These are phyloP conservation scores for Muscicapa comitata DNA, from an alignment of 2,797 vertebrate species.

Conservation along the genomic window DNA sequence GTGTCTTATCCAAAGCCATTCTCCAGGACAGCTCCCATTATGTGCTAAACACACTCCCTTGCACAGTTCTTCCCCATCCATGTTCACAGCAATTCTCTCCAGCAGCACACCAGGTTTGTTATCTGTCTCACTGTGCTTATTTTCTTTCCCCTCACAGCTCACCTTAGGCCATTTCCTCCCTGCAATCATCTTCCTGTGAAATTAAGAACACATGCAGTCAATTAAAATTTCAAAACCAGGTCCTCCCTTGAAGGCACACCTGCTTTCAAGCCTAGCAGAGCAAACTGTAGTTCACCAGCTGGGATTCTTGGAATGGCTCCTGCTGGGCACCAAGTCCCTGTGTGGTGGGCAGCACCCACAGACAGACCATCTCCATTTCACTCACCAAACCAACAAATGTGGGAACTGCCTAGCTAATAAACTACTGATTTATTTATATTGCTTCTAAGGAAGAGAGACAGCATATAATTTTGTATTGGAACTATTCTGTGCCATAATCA, in stretches of 20 bases:
- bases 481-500: not conserved
- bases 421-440: not conserved
- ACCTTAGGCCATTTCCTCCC: not conserved
- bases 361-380: not conserved
- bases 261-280: not conserved
- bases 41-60: not conserved
- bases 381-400: not conserved
- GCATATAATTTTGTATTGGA: not conserved
- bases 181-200: not conserved
- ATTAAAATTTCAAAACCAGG: not conserved
- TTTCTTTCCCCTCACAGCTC: not conserved
- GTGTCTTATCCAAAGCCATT: not conserved
- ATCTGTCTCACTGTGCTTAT: not conserved
- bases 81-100: not conserved
- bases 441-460: not conserved
- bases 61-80: not conserved
- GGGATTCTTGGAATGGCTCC: not conserved
- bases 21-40: not conserved
- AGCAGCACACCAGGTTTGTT: not conserved
- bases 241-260: not conserved
- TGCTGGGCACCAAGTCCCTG: not conserved
- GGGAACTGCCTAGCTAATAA: not conserved
- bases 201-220: not conserved
- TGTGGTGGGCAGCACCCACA: not conserved
- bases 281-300: rapidly evolving